phyloP scores from a whole-genome alignment of 2,797 vertebrate species.

The Cirrhinus molitorella region DNA sequence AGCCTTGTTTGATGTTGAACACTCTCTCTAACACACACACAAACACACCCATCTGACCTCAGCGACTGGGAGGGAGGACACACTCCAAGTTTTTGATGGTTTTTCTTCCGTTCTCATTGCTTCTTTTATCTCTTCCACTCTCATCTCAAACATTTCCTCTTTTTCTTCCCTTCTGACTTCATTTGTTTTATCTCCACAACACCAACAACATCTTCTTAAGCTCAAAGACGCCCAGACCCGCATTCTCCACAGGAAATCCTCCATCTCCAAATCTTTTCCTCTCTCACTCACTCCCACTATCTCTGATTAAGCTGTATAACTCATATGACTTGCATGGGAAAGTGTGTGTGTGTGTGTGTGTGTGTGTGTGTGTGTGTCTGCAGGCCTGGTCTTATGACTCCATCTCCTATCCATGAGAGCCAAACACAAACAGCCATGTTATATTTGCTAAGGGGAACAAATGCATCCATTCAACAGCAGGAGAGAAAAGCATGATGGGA shows the following conservation, averaged over 20 bases:
- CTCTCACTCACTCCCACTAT: conserved; percentile 28
- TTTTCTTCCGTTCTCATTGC: conserved; percentile 55
- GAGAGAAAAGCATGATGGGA: conserved; percentile 9
- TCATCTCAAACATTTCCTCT: conserved; percentile 35
- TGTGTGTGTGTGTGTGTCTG: conserved; percentile 44
- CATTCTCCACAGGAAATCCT: conserved; percentile 74
- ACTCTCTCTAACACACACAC: conserved; percentile 25
- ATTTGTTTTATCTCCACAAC: conserved; percentile 66
- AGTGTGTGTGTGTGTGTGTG: conserved; percentile 38
- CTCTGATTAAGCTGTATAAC: conserved; percentile 49
- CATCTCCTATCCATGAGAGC: conserved; percentile 41
- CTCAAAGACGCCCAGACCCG: conserved; percentile 66
- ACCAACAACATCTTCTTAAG: conserved; percentile 73
- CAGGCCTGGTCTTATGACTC: conserved; percentile 59
- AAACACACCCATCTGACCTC: conserved; percentile 66
- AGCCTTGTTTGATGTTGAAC: neutral
- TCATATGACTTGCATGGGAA: conserved; percentile 80
- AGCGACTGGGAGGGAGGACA: conserved; percentile 63
- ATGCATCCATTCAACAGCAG: conserved; percentile 51
- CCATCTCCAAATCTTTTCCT: conserved; percentile 74
- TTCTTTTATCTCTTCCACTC: conserved; percentile 49
- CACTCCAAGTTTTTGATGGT: conserved; percentile 64
- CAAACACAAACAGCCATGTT: conserved; percentile 57
- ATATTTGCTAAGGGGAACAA: conserved; percentile 55
- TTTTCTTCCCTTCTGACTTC: conserved; percentile 50